phyloP scores from a whole-genome alignment of 1,140 invertebrate genomes.

The Aradophagus sp. region DNA sequence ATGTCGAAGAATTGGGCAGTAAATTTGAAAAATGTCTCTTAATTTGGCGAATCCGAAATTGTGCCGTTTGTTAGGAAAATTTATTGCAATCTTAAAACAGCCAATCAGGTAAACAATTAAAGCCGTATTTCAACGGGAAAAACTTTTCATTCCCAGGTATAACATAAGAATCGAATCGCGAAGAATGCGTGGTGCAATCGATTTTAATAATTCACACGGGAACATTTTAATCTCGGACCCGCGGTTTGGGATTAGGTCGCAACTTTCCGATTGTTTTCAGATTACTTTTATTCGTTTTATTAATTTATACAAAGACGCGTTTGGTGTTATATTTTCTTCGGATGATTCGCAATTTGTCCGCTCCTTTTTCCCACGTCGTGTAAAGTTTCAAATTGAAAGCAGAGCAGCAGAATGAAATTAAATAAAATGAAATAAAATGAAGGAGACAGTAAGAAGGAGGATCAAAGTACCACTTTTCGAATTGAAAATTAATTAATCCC shows the following conservation, averaged over 20 bases:
- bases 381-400: constrained; percentile 31
- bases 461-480: too few relatives aligned
- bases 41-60: neutral
- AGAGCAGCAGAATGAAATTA: constrained; percentile 4
- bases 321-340: constrained; percentile 9
- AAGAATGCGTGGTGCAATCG: constrained; percentile 36
- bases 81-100: constrained; percentile 6
- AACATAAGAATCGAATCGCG: constrained; percentile 14
- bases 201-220: constrained; percentile 47
- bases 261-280: constrained; percentile 39
- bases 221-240: constrained; percentile 43
- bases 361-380: constrained; percentile 16
- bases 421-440: too few relatives aligned
- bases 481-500: too few relatives aligned
- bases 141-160: constrained; percentile 13
- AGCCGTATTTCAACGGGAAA: constrained; percentile 15
- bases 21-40: neutral
- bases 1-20: too few relatives aligned
- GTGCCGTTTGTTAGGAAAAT: constrained; percentile 18
- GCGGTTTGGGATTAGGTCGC: constrained; percentile 35
- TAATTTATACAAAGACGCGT: constrained; percentile 34
- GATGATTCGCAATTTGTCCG: constrained; percentile 4
- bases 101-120: constrained; percentile 20
- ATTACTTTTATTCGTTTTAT: constrained; percentile 42
- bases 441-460: too few relatives aligned